Evolutionary conservation across 2,113 vertebrate species (phyloP).

Genomic region (Cyphomyrus discorhynchus): DNA sequence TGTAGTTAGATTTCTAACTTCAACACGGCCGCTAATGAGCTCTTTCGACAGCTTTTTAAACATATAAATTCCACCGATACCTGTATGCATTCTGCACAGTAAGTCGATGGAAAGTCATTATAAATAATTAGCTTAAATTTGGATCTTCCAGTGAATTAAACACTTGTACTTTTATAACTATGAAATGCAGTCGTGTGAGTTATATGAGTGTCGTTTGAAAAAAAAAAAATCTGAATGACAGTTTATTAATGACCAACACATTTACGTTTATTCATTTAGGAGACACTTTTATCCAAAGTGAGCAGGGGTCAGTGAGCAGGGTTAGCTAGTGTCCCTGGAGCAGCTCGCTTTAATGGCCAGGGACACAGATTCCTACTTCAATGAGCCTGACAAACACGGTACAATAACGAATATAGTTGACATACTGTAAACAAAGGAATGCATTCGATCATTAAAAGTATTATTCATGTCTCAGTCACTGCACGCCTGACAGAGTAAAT

Average conservation of each 20-base stretch:
- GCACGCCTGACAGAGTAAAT: background rate
- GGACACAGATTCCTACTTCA: background rate
- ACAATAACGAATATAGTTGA: background rate
- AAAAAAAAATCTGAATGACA: background rate
- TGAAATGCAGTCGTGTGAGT: background rate
- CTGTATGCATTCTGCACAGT: background rate
- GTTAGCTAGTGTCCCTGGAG: background rate
- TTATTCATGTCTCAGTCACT: background rate
- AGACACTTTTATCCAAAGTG: background rate
- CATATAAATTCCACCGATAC: background rate
- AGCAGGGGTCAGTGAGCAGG: background rate
- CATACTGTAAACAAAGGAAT: background rate
- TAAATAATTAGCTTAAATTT: background rate
- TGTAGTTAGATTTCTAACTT: background rate
- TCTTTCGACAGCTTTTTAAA: background rate
- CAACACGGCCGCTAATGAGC: background rate
- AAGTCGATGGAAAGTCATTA: background rate
- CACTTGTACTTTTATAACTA: background rate
- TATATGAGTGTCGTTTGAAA: background rate
- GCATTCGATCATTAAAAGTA: background rate
- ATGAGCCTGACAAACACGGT: background rate
- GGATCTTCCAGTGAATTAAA: background rate
- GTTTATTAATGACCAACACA: background rate
- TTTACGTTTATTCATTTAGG: background rate
- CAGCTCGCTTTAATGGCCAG: background rate